Percentiles rank a stretch among this genome's conserved stretches.
phyloP scores from a whole-genome alignment of 1,140 invertebrate species.

The Stegodyphus dumicola region DNA sequence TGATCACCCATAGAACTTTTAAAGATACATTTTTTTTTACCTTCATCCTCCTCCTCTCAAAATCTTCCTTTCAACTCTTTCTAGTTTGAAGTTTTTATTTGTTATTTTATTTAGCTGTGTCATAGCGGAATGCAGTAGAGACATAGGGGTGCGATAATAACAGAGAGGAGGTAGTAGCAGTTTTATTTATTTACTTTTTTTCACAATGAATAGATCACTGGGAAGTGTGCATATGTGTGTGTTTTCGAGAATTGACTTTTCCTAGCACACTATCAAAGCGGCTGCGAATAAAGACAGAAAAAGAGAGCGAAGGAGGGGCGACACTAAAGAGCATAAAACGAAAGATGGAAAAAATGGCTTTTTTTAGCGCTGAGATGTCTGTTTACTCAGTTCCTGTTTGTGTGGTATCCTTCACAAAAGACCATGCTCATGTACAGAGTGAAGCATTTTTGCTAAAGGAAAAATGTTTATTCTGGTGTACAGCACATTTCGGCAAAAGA shows the following conservation, averaged over 20 bases:
- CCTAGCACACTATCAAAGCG: conserved; percentile 19
- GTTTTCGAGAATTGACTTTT: not conserved
- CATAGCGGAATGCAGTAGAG: not conserved
- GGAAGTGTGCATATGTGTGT: not conserved
- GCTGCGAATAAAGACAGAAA: conserved; percentile 24
- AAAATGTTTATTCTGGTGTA: conserved; percentile 29
- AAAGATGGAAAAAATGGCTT: not conserved
- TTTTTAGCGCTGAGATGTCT: conserved; percentile 6
- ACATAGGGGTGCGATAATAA: conserved; percentile 3
- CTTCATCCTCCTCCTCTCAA: not conserved
- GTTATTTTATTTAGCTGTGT: not conserved
- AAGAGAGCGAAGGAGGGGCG: not conserved
- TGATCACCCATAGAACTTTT: not conserved
- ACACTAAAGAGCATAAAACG: not conserved
- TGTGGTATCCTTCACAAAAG: conserved; percentile 43
- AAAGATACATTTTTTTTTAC: not conserved
- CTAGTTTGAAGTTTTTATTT: not conserved
- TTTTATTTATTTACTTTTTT: conserved; percentile 21
- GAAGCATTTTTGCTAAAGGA: conserved; percentile 34
- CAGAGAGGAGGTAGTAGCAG: too few relatives aligned
- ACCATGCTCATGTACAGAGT: conserved; percentile 2
- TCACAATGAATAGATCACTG: conserved; percentile 19
- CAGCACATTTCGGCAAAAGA: not conserved
- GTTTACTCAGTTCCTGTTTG: conserved; percentile 39
- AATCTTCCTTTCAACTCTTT: conserved; percentile 18